phyloP scores from a whole-genome alignment of 1,140 invertebrate genomes.

The Brachionus asplanchnoidis region DNA sequence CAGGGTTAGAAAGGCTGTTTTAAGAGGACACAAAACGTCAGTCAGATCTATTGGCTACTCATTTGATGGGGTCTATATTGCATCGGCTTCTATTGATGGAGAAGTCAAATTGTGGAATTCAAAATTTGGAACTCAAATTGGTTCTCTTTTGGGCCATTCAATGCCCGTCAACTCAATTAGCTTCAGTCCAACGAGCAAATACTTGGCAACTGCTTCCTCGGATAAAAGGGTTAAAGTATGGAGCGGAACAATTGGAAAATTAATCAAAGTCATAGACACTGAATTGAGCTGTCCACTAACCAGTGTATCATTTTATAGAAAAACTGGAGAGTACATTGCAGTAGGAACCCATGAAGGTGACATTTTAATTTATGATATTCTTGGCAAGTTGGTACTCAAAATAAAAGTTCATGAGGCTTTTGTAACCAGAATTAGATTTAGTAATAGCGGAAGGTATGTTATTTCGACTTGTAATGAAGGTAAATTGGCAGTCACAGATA shows the following conservation, averaged over 20 bases:
- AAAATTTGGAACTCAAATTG: slow-evolving; percentile 50
- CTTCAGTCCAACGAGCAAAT: background rate
- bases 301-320: slow-evolving; percentile 47
- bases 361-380: slow-evolving; percentile 48
- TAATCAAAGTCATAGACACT: slow-evolving; percentile 45
- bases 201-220: background rate
- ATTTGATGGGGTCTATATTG: slow-evolving; percentile 53
- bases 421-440: slow-evolving; percentile 47
- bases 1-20: slow-evolving; percentile 45
- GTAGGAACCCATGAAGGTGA: slow-evolving; percentile 52
- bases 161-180: slow-evolving; percentile 11
- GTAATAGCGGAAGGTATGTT: slow-evolving; percentile 43
- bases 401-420: slow-evolving; percentile 44
- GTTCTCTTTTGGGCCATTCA: slow-evolving; percentile 15
- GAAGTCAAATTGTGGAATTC: slow-evolving; percentile 56
- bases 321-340: slow-evolving; percentile 46
- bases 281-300: slow-evolving; percentile 47
- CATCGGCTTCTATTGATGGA: slow-evolving; percentile 54
- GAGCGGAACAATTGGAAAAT: slow-evolving; percentile 52
- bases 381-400: slow-evolving; percentile 46
- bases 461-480: slow-evolving; percentile 48
- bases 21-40: slow-evolving; percentile 52
- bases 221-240: slow-evolving; percentile 48
- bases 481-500: slow-evolving; percentile 45
- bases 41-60: slow-evolving; percentile 52